phyloP scores from a whole-genome alignment of 1,140 invertebrate genomes.

The Littorina saxatilis region DNA sequence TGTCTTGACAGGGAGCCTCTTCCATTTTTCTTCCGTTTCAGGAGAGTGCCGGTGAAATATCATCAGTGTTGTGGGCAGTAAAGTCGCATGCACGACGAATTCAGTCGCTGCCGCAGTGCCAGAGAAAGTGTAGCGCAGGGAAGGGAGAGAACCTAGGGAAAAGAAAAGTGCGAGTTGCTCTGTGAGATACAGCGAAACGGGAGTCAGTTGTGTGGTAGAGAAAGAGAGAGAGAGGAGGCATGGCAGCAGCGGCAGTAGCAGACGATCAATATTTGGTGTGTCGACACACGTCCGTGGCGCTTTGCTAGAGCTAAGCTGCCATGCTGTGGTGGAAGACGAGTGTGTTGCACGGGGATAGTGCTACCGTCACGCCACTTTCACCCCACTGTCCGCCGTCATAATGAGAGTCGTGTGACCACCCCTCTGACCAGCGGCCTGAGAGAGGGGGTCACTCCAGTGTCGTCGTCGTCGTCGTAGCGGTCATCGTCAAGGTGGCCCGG shows the following conservation, averaged over 20 bases:
- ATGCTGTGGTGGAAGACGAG: not conserved
- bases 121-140: too few species aligned
- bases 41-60: too few species aligned
- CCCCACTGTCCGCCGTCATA: not conserved
- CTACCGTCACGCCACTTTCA: not conserved
- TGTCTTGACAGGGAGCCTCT: too few species aligned
- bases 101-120: too few species aligned
- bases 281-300: not conserved
- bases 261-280: slow-evolving; percentile 14
- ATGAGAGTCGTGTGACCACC: slow-evolving; percentile 29
- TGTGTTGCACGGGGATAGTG: not conserved
- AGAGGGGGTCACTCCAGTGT: not conserved
- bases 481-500: slow-evolving; percentile 9
- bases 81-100: too few species aligned
- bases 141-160: too few species aligned
- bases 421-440: not conserved
- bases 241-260: slow-evolving; percentile 8
- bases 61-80: too few species aligned
- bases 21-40: too few species aligned
- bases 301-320: not conserved
- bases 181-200: too few species aligned
- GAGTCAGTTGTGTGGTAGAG: not conserved
- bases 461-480: not conserved
- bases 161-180: too few species aligned
- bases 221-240: not conserved